Percentiles rank a stretch among this genome's conserved stretches.
Conservation (phyloP, 1,140 invertebrate genomes). For the Lerema accius region DNA sequence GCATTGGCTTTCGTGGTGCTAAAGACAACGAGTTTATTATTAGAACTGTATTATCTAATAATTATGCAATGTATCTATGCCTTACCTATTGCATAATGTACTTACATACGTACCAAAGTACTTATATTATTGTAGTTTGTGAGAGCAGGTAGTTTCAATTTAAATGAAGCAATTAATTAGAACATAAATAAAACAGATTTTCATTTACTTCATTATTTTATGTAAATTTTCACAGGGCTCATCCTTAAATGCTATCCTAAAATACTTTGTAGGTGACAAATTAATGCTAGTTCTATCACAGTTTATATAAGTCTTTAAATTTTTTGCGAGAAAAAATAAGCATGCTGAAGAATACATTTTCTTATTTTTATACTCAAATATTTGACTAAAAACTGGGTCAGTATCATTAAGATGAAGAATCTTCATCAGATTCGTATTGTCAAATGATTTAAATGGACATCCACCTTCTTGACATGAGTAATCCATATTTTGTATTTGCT, state of each 20-base stretch:
- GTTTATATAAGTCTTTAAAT: constrained; percentile 30
- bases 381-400: constrained; percentile 48
- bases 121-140: too few species aligned
- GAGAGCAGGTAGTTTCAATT: too few species aligned
- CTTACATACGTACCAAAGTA: too few species aligned
- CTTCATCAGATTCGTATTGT: constrained; percentile 66
- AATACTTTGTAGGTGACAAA: constrained; percentile 64
- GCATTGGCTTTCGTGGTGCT: too few species aligned
- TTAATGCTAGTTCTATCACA: constrained; percentile 58
- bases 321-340: constrained; percentile 49
- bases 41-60: too few species aligned
- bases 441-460: constrained; percentile 85
- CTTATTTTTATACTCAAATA: constrained; percentile 51
- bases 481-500: constrained; percentile 75
- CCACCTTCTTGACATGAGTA: constrained; percentile 83
- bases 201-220: background rate
- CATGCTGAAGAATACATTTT: constrained; percentile 57
- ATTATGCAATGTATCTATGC: too few species aligned
- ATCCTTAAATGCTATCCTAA: constrained; percentile 35
- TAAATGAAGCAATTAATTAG: too few species aligned
- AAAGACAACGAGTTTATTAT: too few species aligned
- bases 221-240: background rate
- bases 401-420: constrained; percentile 37
- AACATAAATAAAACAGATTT: background rate
- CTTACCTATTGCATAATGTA: too few species aligned